phyloP scores from a whole-genome alignment of 1,140 invertebrate genomes.

The Helicoverpa armigera region DNA sequence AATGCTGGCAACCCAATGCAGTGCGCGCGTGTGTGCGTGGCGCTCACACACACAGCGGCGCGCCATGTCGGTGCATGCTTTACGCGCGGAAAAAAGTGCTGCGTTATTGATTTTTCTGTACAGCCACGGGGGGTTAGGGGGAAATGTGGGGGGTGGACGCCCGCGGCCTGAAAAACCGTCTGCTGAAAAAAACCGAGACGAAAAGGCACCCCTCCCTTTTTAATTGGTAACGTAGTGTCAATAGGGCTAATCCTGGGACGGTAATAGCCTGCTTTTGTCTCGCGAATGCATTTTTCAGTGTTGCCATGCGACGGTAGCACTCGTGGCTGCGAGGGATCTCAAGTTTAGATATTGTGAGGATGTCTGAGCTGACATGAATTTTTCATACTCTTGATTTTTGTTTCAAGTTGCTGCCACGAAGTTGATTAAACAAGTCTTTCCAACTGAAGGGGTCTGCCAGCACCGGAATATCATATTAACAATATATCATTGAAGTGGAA shows the following conservation, averaged over 20 bases:
- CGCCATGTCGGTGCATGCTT: constrained; percentile 83
- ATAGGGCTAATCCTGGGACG: constrained; percentile 84
- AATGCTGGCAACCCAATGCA: constrained; percentile 73
- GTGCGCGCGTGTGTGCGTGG: constrained; percentile 66
- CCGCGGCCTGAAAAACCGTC: constrained; percentile 85
- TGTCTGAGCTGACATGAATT: constrained; percentile 33
- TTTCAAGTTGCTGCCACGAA: not conserved
- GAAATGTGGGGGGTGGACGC: constrained; percentile 64
- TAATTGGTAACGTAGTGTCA: constrained; percentile 86
- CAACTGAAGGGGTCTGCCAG: too few species aligned
- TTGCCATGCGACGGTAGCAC: constrained; percentile 74
- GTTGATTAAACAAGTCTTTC: not conserved
- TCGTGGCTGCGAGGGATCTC: constrained; percentile 59
- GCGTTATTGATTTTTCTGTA: constrained; percentile 86
- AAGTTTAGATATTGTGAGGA: constrained; percentile 48
- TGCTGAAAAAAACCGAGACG: constrained; percentile 86
- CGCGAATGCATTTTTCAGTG: constrained; percentile 83
- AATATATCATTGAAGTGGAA: too few species aligned
- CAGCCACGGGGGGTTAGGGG: constrained; percentile 69
- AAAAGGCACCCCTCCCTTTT: constrained; percentile 85
- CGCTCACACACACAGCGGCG: constrained; percentile 65
- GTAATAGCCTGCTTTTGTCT: constrained; percentile 85
- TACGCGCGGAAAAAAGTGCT: constrained; percentile 86
- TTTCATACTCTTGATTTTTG: constrained; percentile 35
- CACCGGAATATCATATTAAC: too few species aligned